Evolutionary conservation across 1,140 invertebrate genomes (phyloP), one percentile per base, ranked within the genome.

Genomic region (Rhyacophila brunnea): DNA sequence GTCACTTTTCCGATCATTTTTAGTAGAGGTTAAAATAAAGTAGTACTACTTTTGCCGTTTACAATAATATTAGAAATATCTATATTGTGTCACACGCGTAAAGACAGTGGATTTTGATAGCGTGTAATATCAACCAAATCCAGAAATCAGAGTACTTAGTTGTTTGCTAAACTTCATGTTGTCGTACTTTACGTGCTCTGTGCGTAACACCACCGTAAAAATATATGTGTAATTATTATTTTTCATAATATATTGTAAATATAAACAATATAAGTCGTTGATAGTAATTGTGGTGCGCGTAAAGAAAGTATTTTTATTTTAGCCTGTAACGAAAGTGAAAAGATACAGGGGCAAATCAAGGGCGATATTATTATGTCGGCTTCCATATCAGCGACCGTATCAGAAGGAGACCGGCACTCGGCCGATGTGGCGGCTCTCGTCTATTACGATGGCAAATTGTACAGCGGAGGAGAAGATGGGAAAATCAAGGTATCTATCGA

Each of bases 391-490:
- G 65, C 63, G 10, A 64, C 60, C 57, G 69, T 63, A 6, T 59
- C 67, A 15, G 67, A 73, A 56, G 65, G 43, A 38, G 73, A 77
- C 17, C 72, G 73, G 64, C 79, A 80, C 54, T 63, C 68, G 42
- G 68, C 62, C 40, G 77, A 80, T 62, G 68, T 80, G 11, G 69
- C 71, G 1, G 62, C 67, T 15, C 50, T 80, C 5, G 48, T 73
- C 11, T 74, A 64, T 59, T 67, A 74, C 19, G 69, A 73, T 42
- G 68, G 68, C 6, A 71, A 72, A 56, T 56, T 80, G 5, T 78
- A 75, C 58, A 77, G 71, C 58, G 77, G 70, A 34, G 72, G 66
- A 14, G 77, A 79, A 60, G 77, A 79, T 61, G 78, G 78, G n/a
- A 75, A 75, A 66, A 73, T 80, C 14, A 80, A 79, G 68, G 77